phyloP scores from a whole-genome alignment of 2,888 invertebrate species.

The Caenorhabditis doughertyi region DNA sequence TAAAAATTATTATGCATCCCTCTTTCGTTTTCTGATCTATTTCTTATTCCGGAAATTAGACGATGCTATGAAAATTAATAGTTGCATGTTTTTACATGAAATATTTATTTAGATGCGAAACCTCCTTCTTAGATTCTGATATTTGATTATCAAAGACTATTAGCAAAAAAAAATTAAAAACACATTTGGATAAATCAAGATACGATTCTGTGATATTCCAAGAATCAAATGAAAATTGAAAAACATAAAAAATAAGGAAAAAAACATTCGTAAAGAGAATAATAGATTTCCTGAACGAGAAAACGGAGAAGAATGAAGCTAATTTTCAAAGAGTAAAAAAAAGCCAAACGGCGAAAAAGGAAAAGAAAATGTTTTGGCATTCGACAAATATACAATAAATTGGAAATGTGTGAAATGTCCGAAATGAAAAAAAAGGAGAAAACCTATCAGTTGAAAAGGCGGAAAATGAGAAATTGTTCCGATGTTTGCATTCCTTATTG shows the following conservation, averaged over 20 bases:
- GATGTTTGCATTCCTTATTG: conserved; percentile 32
- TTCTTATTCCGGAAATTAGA: conserved; percentile 62
- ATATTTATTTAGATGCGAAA: conserved; percentile 38
- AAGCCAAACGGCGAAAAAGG: not conserved
- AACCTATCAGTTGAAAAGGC: conserved; percentile 17
- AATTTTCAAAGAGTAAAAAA: conserved; percentile 32
- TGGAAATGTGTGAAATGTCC: conserved; percentile 34
- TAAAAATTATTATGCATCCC: conserved; percentile 45
- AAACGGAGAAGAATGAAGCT: conserved; percentile 44
- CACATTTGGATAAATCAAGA: not conserved
- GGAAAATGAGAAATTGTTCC: conserved; percentile 37
- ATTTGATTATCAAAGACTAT: not conserved
- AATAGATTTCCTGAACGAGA: conserved; percentile 15
- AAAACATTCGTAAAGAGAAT: conserved; percentile 21
- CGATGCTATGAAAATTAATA: conserved; percentile 45
- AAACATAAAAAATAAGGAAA: conserved; percentile 2
- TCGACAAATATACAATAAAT: conserved; percentile 40
- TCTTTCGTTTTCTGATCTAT: conserved; percentile 23
- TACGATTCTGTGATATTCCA: not conserved
- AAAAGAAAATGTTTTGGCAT: conserved; percentile 41
- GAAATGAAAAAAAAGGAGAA: conserved; percentile 15
- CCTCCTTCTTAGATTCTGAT: not conserved
- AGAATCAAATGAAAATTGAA: not conserved
- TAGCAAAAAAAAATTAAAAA: not conserved
- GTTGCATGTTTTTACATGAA: conserved; percentile 62